Conservation (phyloP, 2,888 invertebrate species). For the Hydriomena furcata region DNA sequence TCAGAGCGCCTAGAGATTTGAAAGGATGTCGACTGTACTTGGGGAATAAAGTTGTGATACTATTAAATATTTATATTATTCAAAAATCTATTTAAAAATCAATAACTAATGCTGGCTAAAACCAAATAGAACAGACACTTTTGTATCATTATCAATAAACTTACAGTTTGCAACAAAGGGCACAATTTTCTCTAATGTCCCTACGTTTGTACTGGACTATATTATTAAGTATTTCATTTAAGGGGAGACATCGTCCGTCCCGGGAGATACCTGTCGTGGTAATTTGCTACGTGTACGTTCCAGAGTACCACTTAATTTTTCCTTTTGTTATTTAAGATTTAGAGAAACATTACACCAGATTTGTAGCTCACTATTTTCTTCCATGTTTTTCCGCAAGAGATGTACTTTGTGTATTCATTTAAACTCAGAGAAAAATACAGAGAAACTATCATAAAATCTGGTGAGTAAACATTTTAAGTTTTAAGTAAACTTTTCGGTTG, state of each 20-base stretch:
- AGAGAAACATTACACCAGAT: slow-evolving; percentile 49
- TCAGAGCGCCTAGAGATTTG: too few relatives aligned
- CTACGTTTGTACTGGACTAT: slow-evolving; percentile 61
- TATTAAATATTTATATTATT: too few relatives aligned
- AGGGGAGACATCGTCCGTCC: slow-evolving; percentile 62
- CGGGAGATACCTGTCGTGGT: slow-evolving; percentile 75
- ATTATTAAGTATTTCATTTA: slow-evolving; percentile 79
- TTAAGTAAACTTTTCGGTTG: too few relatives aligned
- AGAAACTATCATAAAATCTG: neutral
- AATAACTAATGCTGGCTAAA: too few relatives aligned
- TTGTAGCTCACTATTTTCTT: slow-evolving; percentile 45
- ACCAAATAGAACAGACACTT: neutral
- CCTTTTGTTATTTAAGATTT: slow-evolving; percentile 62
- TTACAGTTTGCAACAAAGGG: slow-evolving; percentile 52
- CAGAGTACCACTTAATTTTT: slow-evolving; percentile 52
- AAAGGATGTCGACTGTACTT: too few relatives aligned
- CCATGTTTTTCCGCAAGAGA: slow-evolving; percentile 2
- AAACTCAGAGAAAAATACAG: too few relatives aligned
- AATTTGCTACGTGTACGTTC: slow-evolving; percentile 65
- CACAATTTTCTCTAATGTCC: slow-evolving; percentile 59
- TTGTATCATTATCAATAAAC: slow-evolving; percentile 47
- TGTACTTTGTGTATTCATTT: too few relatives aligned
- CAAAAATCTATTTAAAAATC: too few relatives aligned
- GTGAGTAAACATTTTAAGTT: too few relatives aligned
- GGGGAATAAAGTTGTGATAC: too few relatives aligned